Percentiles rank a stretch among this genome's conserved stretches.
Conservation (phyloP, 2,888 invertebrate species). For the Ramazzottius varieornatus region DNA sequence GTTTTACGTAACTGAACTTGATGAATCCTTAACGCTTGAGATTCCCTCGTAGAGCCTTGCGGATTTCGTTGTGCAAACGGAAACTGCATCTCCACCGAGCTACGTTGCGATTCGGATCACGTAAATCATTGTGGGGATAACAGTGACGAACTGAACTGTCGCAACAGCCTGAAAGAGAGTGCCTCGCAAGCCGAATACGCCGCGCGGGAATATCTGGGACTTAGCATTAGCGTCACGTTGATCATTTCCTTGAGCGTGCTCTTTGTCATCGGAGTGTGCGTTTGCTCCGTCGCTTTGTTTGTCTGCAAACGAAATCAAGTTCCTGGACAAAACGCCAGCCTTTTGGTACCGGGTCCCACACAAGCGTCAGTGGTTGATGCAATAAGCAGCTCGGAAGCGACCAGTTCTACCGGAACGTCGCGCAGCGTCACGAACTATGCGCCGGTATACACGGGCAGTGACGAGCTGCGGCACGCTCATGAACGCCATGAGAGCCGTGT, state of each 20-base stretch:
- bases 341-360: background rate
- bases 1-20: too few relatives aligned
- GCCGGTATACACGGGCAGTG: background rate
- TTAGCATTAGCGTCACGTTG: background rate
- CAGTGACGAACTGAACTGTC: background rate
- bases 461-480: background rate
- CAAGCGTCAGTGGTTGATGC: background rate
- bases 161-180: background rate
- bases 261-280: background rate
- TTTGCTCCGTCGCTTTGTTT: background rate
- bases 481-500: background rate
- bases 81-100: background rate
- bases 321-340: too few relatives aligned
- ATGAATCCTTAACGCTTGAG: too few relatives aligned
- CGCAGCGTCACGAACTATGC: background rate
- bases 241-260: background rate
- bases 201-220: background rate
- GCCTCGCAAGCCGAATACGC: background rate
- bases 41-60: background rate
- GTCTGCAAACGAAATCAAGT: background rate
- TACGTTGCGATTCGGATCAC: background rate
- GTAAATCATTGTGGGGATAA: background rate
- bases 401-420: background rate
- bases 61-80: background rate
- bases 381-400: background rate